Evolutionary conservation across 2,113 vertebrate species (phyloP).

Genomic region (Chloebia gouldiae): DNA sequence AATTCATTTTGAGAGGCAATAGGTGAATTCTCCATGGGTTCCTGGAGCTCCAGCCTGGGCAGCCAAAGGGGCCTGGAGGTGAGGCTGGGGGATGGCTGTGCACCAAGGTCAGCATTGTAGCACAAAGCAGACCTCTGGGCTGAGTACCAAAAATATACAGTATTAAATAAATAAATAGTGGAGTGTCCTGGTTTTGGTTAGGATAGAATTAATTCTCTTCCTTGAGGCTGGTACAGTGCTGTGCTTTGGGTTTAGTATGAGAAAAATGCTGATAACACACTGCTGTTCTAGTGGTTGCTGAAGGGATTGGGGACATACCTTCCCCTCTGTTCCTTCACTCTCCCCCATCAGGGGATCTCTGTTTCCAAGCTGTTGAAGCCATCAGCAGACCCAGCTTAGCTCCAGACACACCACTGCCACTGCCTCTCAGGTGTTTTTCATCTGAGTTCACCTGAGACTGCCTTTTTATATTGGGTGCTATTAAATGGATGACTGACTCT

Average conservation of each 20-base stretch:
- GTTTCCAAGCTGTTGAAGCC: background rate
- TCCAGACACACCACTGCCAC: background rate
- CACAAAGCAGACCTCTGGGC: background rate
- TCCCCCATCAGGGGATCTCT: background rate
- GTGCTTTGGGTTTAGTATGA: background rate
- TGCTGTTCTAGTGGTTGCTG: background rate
- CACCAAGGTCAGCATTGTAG: background rate
- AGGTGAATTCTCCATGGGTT: accelerated
- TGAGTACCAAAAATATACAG: background rate
- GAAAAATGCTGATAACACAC: background rate
- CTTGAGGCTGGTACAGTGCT: background rate
- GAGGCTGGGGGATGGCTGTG: accelerated
- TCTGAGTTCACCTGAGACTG: background rate
- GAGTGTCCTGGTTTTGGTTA: background rate
- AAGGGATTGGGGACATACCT: background rate
- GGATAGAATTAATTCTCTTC: background rate
- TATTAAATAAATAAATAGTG: background rate
- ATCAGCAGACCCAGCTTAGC: background rate
- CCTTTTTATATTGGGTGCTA: background rate
- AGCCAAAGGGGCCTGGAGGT: background rate
- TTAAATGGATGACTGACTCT: background rate
- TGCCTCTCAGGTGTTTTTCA: background rate
- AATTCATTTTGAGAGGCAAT: background rate
- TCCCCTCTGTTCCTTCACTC: background rate
- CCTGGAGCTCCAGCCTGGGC: background rate